Base-by-base conservation (phyloP, 2,888 invertebrate genomes). In the Heteromurus nitidus region DNA sequence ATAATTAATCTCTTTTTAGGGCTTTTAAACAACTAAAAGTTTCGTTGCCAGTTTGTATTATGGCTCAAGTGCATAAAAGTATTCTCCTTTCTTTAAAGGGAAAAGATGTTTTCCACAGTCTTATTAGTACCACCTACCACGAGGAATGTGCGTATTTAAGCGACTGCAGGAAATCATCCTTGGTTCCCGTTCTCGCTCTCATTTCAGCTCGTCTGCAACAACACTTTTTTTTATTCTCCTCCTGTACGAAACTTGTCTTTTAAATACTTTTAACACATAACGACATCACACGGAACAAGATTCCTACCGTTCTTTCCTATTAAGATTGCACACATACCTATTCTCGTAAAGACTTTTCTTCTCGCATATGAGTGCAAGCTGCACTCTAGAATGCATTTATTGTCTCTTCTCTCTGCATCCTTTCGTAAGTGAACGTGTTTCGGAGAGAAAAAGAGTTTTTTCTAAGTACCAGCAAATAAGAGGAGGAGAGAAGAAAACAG, bases 1-100 rank as follows among this genome's bases (percentile, higher is more conserved):
- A 77, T 64, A 77, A 77, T 77, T 77, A 77, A 77, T 77, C 69
- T 77, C 60, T 47, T 76, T 77, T 70, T 65, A 55, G 28, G 36
- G 75, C 65, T 75, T 75, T 65, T 58, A 65, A 65, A 65, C 13
- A 75, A 22, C 53, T 22, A 53, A 53, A 53, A 53, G 53, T 53
- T 53, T 53, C 20, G 22, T 53, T 53, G 53, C 18, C 11, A 22
- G 20, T 53, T 53, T 18, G 20, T 18, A 50, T 50, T 18, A 13
- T 53, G n/a, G n/a, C n/a, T n/a, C n/a, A n/a, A n/a, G n/a, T n/a
- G n/a, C n/a, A n/a, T n/a, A n/a, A n/a, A 53, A 53, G 20, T 53
- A 53, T 9, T 5, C n/a, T 50, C 50, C n/a, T 18, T 50, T 7
- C 50, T 50, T n/a, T 9, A 13, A 22, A 53, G 1, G 18, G 7